These are phyloP conservation scores for Cervus canadensis DNA, from an alignment of 2,113 vertebrate genomes.

Conservation along the genomic window DNA sequence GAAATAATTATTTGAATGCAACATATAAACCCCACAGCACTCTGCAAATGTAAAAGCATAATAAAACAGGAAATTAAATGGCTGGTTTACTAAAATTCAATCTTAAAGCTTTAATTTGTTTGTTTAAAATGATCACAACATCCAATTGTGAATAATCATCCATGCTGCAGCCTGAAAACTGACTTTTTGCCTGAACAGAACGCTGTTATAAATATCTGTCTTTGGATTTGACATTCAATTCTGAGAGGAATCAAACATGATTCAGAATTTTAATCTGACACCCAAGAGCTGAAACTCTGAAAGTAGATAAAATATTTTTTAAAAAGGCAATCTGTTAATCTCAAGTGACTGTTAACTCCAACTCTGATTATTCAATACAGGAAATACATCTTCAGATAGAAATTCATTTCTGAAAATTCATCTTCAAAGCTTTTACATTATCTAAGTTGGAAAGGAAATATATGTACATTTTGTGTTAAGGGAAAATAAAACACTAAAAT, in stretches of 20 bases:
- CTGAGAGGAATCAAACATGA: slow-evolving; percentile 54
- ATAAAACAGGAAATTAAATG: slow-evolving; percentile 51
- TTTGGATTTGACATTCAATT: slow-evolving; percentile 68
- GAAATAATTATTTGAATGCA: slow-evolving; percentile 20
- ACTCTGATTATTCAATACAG: slow-evolving; percentile 59
- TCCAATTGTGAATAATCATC: neutral
- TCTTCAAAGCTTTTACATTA: slow-evolving; percentile 25
- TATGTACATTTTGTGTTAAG: slow-evolving; percentile 28
- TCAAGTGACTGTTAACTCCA: slow-evolving; percentile 66
- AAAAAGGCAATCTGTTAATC: slow-evolving; percentile 50
- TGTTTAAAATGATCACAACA: slow-evolving; percentile 47
- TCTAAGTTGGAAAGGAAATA: slow-evolving; percentile 21
- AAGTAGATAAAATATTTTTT: slow-evolving; percentile 57
- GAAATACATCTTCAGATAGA: slow-evolving; percentile 48
- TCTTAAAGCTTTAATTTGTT: slow-evolving; percentile 56
- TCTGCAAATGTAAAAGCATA: slow-evolving; percentile 37
- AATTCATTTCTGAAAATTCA: slow-evolving; percentile 48
- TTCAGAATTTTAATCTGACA: slow-evolving; percentile 71
- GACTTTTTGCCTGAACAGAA: slow-evolving; percentile 47
- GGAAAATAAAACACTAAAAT: slow-evolving; percentile 48
- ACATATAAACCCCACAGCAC: neutral
- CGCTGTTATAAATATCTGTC: slow-evolving; percentile 63
- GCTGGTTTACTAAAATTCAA: slow-evolving; percentile 39
- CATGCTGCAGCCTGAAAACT: neutral
- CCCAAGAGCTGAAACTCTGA: slow-evolving; percentile 58